Base-by-base conservation (phyloP, 1,140 invertebrate genomes). In the Galleria mellonella region DNA sequence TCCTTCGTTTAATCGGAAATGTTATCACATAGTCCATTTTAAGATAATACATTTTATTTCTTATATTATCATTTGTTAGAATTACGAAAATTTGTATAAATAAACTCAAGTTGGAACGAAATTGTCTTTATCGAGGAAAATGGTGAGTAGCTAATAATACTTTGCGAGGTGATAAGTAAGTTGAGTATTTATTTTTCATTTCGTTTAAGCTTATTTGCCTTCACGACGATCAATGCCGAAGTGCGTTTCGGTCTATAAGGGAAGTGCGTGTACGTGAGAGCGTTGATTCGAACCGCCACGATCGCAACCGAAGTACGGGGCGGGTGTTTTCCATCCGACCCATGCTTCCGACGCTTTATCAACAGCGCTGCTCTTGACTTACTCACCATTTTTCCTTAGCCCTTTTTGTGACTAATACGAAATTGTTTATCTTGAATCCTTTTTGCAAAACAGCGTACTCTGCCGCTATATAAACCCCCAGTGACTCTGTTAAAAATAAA, bases 241-340 rank as follows among this genome's bases (percentile, higher is more conserved):
- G 1, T 35, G 32, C 32, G 32, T 35, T 7, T 12, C 12, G 12
- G 17, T 6, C 17, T 23, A 2, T 23, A 23, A 35, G 40, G 10
- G 30, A 39, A 9, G 32, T 28, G 35, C 11, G 15, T n/a, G 39
- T 13, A 11, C 14, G n/a, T 13, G 33, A 9, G 28, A 17, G 39
- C 37, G 17, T 23, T 23, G 17, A 23, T 23, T 23, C 17, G 17
- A 3, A 23, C 17, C 6, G 17, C 17, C 17, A 23, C 17, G 2
- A 6, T 23, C 6, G 2, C 2, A 3, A 23, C 17, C 6, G 17
- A 2, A 3, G 17, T 6, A 6, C 27, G 17, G 32, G 11, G 45
- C 54, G 60, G 60, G 65, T 62, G 62, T 61, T 63, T 64, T 58
- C 39, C 23, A n/a, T n/a, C 38, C 41, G 38, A 36, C 37, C 55